phyloP scores from a whole-genome alignment of 2,113 vertebrate genomes.

The Oceanites oceanicus region DNA sequence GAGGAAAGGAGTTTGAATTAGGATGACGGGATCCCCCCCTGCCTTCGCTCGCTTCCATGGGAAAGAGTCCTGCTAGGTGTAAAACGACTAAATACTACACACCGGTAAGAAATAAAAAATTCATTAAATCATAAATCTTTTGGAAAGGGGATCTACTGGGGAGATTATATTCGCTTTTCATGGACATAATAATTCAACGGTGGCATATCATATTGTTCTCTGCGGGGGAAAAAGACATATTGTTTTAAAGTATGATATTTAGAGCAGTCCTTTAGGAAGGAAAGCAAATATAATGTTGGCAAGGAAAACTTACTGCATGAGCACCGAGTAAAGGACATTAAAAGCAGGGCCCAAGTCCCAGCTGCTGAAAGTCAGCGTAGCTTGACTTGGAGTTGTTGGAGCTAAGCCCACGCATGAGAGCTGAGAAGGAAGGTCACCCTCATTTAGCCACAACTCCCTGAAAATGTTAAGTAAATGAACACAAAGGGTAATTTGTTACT shows the following conservation, averaged over 20 bases:
- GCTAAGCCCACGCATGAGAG: not conserved
- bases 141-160: conserved; percentile 28
- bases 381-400: conserved; percentile 14
- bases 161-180: conserved; percentile 29
- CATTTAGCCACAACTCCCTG: not conserved
- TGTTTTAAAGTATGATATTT: conserved; percentile 38
- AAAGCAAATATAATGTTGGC: conserved; percentile 49
- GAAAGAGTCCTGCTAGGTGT: conserved; percentile 29
- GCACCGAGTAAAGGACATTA: conserved; percentile 5
- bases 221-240: not conserved
- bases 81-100: not conserved
- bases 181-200: conserved; percentile 27
- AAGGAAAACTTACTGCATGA: not conserved
- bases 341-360: conserved; percentile 12
- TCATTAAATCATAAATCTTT: conserved; percentile 54
- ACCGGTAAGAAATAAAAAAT: conserved; percentile 1
- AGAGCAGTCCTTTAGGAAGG: conserved; percentile 52
- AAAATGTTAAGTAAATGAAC: conserved; percentile 4
- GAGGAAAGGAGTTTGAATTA: not conserved
- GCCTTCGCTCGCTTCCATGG: not conserved
- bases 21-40: not conserved
- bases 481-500: not conserved
- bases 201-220: conserved; percentile 55
- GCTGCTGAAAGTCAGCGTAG: not conserved
- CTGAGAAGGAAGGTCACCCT: conserved; percentile 14